Conservation (phyloP, 2,888 invertebrate genomes). For the Standfussiana lucernea region DNA sequence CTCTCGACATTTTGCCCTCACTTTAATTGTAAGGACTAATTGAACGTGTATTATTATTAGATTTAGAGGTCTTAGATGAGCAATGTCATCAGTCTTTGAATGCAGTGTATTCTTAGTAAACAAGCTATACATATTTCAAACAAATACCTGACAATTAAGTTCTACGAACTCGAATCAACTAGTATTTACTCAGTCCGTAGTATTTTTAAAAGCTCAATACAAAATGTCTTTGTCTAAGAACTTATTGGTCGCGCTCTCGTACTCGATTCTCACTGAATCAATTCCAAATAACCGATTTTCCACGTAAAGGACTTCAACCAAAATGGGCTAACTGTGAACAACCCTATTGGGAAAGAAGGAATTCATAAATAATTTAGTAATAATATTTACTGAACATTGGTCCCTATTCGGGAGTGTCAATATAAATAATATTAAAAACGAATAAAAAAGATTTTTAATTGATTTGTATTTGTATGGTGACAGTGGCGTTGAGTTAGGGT, state of each 20-base stretch:
- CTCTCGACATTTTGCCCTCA: background rate
- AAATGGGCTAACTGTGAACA: too few species aligned
- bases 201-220: conserved; percentile 3
- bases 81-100: conserved; percentile 4
- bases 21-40: background rate
- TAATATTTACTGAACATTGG: too few species aligned
- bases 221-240: conserved; percentile 2
- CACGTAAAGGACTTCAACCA: too few species aligned
- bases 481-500: too few species aligned
- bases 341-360: too few species aligned
- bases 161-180: background rate
- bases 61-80: background rate
- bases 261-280: conserved; percentile 26
- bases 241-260: background rate
- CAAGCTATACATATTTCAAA: background rate
- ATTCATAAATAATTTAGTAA: too few species aligned
- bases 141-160: background rate
- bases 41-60: background rate
- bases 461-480: too few species aligned
- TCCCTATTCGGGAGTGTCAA: too few species aligned
- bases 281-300: conserved; percentile 35
- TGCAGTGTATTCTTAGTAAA: background rate
- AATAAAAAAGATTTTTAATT: too few species aligned
- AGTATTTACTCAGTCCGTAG: background rate
- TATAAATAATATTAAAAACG: too few species aligned